These are phyloP conservation scores for Sialia sialis DNA, from an alignment of 2,113 vertebrate species.

Conservation along the genomic window DNA sequence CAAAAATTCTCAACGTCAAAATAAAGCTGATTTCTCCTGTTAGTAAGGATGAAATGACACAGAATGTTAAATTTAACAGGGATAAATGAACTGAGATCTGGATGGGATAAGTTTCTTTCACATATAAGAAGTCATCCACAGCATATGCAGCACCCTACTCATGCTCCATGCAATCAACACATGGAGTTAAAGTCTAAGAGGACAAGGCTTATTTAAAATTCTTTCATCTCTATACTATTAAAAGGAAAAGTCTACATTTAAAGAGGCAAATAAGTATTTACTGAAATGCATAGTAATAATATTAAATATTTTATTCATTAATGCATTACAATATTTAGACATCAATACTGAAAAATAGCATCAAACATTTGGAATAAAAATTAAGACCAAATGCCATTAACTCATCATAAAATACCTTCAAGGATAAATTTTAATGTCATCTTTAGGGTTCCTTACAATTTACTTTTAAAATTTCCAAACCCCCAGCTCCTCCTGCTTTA, in stretches of 20 bases:
- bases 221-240: not conserved
- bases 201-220: not conserved
- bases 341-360: not conserved
- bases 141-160: not conserved
- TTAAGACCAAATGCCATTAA: not conserved
- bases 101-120: not conserved
- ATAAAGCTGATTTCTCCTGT: not conserved
- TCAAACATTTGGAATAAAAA: conserved; percentile 35
- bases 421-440: conserved; percentile 63
- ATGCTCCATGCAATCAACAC: not conserved
- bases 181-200: rapidly evolving
- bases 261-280: not conserved
- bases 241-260: not conserved
- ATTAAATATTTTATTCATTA: not conserved
- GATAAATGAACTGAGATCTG: not conserved
- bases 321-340: not conserved
- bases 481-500: conserved; percentile 67
- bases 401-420: conserved; percentile 53
- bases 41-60: not conserved
- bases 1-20: not conserved
- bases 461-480: conserved; percentile 68
- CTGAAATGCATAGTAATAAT: not conserved
- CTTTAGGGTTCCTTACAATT: conserved; percentile 67
- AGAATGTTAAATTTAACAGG: not conserved
- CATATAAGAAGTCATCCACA: not conserved